Evolutionary conservation across 2,888 invertebrate species (phyloP).

Genomic region (Tipula lateralis): DNA sequence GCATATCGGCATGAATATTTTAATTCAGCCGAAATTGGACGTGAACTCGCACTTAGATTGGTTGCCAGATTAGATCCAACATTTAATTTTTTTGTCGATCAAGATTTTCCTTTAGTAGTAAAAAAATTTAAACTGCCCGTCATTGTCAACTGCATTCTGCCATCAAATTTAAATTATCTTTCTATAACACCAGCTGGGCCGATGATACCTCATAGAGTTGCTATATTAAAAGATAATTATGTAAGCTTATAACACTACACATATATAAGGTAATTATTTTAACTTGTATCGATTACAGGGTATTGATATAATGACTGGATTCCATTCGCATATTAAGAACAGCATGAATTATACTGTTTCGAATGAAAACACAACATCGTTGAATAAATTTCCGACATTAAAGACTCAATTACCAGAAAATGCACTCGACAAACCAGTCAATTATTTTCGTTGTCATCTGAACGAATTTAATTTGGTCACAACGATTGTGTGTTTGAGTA

Average conservation of each 20-base stretch:
- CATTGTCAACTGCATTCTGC: constrained; percentile 47
- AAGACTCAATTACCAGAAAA: neutral
- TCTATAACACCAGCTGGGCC: constrained; percentile 51
- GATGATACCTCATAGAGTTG: constrained; percentile 43
- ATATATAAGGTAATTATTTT: neutral
- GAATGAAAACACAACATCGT: neutral
- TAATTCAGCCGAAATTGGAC: constrained; percentile 60
- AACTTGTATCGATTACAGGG: constrained; percentile 29
- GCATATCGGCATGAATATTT: constrained; percentile 54
- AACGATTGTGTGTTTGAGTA: constrained; percentile 58
- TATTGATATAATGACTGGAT: constrained; percentile 32
- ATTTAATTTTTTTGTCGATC: neutral
- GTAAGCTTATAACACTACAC: constrained; percentile 37
- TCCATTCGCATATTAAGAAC: neutral
- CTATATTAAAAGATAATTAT: constrained; percentile 43
- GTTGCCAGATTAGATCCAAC: neutral
- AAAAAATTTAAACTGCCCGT: constrained; percentile 46
- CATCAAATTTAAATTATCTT: constrained; percentile 52
- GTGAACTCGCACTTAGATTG: constrained; percentile 41
- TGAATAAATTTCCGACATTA: neutral
- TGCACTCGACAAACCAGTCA: constrained; percentile 29
- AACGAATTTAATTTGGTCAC: constrained; percentile 55
- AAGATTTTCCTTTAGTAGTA: constrained; percentile 36
- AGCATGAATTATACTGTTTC: neutral
- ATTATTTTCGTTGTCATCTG: constrained; percentile 58